Percentiles rank a stretch among this genome's conserved stretches.
Conservation (phyloP, 2,113 vertebrate genomes). For the Aegithalos caudatus region DNA sequence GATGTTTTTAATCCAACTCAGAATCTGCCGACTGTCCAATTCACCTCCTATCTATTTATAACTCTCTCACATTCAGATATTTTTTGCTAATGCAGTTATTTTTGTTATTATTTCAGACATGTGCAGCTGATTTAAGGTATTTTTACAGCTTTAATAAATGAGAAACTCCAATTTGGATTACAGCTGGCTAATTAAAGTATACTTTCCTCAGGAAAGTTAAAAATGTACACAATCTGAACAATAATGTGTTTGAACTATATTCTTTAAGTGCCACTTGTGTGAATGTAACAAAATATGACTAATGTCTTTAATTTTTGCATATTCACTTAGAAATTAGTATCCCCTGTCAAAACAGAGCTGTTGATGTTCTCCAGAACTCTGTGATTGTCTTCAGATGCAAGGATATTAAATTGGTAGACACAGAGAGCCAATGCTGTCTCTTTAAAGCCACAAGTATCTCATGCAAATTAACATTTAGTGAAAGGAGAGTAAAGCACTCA, state of each 20-base stretch:
- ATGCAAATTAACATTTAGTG: slow-evolving; percentile 41
- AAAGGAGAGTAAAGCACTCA: slow-evolving; percentile 29
- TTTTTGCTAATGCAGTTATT: slow-evolving; percentile 57
- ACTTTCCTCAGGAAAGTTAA: slow-evolving; percentile 47
- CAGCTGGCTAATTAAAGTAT: slow-evolving; percentile 61
- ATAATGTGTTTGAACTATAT: slow-evolving; percentile 44
- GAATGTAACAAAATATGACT: slow-evolving; percentile 25
- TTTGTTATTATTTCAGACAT: slow-evolving; percentile 51
- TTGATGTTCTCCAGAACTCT: neutral
- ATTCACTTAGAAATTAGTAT: neutral
- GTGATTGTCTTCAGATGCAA: slow-evolving; percentile 36
- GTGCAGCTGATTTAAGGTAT: slow-evolving; percentile 54
- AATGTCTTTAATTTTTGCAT: slow-evolving; percentile 1
- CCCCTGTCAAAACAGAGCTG: neutral
- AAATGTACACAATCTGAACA: slow-evolving; percentile 15
- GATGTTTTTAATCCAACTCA: slow-evolving; percentile 71
- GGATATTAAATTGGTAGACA: slow-evolving; percentile 29
- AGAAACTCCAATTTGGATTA: slow-evolving; percentile 59
- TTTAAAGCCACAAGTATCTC: slow-evolving; percentile 54
- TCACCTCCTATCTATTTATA: slow-evolving; percentile 74
- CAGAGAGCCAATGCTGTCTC: neutral
- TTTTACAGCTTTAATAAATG: slow-evolving; percentile 63
- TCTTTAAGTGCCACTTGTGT: slow-evolving; percentile 34
- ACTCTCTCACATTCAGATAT: slow-evolving; percentile 44
- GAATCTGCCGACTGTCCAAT: slow-evolving; percentile 70